Base-by-base conservation (phyloP, 2,113 vertebrate species). In the Nymphicus hollandicus region DNA sequence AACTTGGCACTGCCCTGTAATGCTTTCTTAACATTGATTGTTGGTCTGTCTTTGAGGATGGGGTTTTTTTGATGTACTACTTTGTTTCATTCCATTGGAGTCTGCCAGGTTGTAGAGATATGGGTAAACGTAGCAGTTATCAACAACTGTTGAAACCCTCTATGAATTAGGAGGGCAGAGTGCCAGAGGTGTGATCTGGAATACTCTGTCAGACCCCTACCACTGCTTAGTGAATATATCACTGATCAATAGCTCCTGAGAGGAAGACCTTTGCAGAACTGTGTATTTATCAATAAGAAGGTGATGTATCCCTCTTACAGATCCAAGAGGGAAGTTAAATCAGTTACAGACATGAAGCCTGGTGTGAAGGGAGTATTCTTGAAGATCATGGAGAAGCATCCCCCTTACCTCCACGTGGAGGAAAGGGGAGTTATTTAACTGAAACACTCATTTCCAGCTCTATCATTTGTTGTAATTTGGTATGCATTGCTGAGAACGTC, bases 341-440 rank as follows among this genome's bases (percentile, higher is more conserved):
- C 25, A 43, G 47, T 68, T 78, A 81, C 35, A 61, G 52, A 46
- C 27, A 58, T 8, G 17, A 73, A 61, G 9, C 22, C 28, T 61
- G 12, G 28, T 46, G 6, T 31, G 64, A 71, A 68, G 41, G 35
- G 43, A 41, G 65, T 64, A 22, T 78, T 72, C 33, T 43, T 1
- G 1, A 68, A 73, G 43, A 64, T 39, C 31, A 56, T 9, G 23
- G 64, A 73, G 53, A 73, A 65, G 4, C 18, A 35, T 41, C 10
- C 8, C 15, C 8, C 15, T 46, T 19, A 29, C 28, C 11, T 61
- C 37, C 23, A 12, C 1, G 0, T 9, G 28, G 14, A 41, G 35
- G 17, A 43, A 72, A 17, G 14, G 7, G 17, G 20, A 39, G 24
- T 50, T 86, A 14, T 24, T 44, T 83, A 56, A 63, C 24, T 46